phyloP scores from a whole-genome alignment of 1,140 invertebrate genomes.

The Wasmannia auropunctata region DNA sequence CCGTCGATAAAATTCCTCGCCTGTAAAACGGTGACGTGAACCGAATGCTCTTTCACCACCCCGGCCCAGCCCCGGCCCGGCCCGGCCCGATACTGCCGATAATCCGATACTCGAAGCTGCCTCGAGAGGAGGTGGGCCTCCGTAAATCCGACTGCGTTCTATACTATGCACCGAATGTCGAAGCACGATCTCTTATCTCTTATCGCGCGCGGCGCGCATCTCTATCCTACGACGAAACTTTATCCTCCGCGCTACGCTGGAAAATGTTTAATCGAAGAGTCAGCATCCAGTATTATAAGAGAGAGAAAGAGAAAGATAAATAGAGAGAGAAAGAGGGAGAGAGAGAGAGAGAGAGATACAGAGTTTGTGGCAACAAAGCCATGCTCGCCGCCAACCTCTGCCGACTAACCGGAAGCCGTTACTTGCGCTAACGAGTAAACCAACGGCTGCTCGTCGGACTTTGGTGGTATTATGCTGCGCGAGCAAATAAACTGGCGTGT shows the following conservation, averaged over 20 bases:
- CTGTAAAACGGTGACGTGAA: conserved; percentile 83
- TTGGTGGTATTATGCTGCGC: conserved; percentile 78
- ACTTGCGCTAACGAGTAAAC: conserved; percentile 79
- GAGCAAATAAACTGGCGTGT: conserved; percentile 78
- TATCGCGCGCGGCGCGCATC: neutral
- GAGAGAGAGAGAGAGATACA: neutral
- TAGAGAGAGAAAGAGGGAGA: neutral
- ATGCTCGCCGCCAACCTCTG: conserved; percentile 63
- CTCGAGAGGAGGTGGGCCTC: conserved; percentile 35
- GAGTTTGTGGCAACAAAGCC: conserved; percentile 67
- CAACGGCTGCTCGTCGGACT: conserved; percentile 76
- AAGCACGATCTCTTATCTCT: conserved; percentile 29
- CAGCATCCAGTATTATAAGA: conserved; percentile 29
- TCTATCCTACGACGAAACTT: neutral
- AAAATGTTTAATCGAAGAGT: conserved; percentile 70
- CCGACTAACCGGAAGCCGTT: conserved; percentile 73
- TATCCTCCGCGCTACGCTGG: neutral
- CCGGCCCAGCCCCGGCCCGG: neutral
- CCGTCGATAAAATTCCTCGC: conserved; percentile 83
- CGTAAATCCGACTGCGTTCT: conserved; percentile 24
- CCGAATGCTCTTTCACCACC: conserved; percentile 79
- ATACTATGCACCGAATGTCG: conserved; percentile 16
- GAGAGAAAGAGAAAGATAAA: neutral
- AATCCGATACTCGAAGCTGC: conserved; percentile 79
- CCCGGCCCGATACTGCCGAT: conserved; percentile 76